Base-by-base conservation (phyloP, 2,888 invertebrate genomes). In the Phortica magna region DNA sequence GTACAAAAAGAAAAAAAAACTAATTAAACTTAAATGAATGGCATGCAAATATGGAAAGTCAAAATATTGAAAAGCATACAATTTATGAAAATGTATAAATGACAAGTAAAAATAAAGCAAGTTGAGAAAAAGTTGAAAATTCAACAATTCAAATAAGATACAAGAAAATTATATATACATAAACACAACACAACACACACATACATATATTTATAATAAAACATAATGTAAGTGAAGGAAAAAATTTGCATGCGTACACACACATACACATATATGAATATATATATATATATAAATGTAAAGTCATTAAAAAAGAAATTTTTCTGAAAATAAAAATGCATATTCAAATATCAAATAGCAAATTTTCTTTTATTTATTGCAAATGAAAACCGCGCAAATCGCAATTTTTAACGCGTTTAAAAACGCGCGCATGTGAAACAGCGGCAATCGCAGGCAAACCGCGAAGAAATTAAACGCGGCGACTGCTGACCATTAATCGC, bases 291-390 rank as follows among this genome's bases (percentile, higher is more conserved):
- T 86, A 81, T 83, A 86, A 84, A 80, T 83, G 83, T 83, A 79
- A 83, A 81, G 76, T 84, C 82, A 88, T 85, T 83, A 82, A 74
- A 79, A 77, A 84, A 80, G 71, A 85, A 61, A 87, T 80, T 89
- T 88, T 88, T 88, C 89, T 83, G 84, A 83, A 87, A 89, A 88
- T 88, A 88, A 88, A 88, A 86, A 76, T 85, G 88, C 87, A 86
- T 86, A 88, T 86, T 88, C 88, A 83, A 88, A 83, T 83, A 88
- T 86, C 72, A 83, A 74, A 9, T 22, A 31, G 31, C 31, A 31
- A 31, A 31, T 1, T 31, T 31, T 4, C 31, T 31, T 31, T 31
- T 31, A 2, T 31, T 31, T 31, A 31, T 4, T 31, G 5, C 31
- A 31, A 31, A 4, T 4, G 1, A 31, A 31, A 31, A 2, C 3